These are phyloP conservation scores for Drosophila equinoxialis DNA, from an alignment of 1,140 invertebrate species.

Conservation along the genomic window DNA sequence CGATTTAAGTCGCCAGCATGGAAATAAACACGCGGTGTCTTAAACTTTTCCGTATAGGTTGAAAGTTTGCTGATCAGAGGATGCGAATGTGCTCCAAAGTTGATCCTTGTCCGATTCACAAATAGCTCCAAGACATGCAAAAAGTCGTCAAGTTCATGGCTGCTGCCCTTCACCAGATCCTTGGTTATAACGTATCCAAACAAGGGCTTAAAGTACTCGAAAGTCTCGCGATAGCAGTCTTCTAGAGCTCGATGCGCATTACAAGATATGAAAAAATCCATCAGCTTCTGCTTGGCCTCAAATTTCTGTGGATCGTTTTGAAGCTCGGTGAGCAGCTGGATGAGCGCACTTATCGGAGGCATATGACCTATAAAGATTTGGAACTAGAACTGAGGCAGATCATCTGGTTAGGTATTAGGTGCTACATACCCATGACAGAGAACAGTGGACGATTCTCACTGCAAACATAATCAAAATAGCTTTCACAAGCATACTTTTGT, in stretches of 20 bases:
- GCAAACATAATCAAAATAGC: conserved; percentile 76
- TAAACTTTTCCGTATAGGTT: conserved; percentile 64
- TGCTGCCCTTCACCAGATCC: conserved; percentile 43
- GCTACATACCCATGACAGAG: conserved; percentile 68
- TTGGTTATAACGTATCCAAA: conserved; percentile 77
- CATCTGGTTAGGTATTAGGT: not conserved
- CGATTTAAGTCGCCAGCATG: conserved; percentile 54
- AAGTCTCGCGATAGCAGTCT: conserved; percentile 77
- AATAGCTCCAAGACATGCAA: conserved; percentile 54
- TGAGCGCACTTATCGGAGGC: conserved; percentile 57
- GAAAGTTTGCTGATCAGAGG: conserved; percentile 48
- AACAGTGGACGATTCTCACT: conserved; percentile 71
- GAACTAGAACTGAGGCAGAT: too few relatives aligned
- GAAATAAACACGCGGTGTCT: conserved; percentile 63
- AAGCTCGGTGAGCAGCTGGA: conserved; percentile 59
- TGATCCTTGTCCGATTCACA: conserved; percentile 31
- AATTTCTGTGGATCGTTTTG: conserved; percentile 68
- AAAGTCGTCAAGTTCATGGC: conserved; percentile 63
- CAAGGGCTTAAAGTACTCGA: conserved; percentile 75
- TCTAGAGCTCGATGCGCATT: conserved; percentile 59
- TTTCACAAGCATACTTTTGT: conserved; percentile 72
- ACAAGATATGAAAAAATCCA: conserved; percentile 77
- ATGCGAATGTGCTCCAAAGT: conserved; percentile 30
- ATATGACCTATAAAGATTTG: conserved; percentile 48
- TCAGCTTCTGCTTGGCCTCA: conserved; percentile 72